Percentiles rank a stretch among this genome's conserved stretches.
Conservation (phyloP, 2,113 vertebrate genomes). For the Phylloscopus trochiloides region DNA sequence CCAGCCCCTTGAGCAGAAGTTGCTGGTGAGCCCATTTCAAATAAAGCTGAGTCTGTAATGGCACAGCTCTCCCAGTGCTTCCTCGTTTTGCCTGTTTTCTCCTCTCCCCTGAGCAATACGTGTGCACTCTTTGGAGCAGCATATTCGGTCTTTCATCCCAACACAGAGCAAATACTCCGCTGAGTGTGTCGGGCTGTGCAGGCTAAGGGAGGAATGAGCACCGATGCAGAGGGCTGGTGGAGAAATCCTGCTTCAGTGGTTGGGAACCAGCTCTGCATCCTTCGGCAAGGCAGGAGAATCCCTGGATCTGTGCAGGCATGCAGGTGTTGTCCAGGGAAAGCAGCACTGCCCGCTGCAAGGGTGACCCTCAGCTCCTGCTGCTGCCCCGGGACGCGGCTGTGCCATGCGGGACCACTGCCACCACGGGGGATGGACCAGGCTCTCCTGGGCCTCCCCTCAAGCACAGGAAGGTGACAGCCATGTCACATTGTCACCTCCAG, state of each 20-base stretch:
- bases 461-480: neutral
- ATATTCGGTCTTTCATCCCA: neutral
- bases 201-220: neutral
- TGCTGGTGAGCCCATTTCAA: neutral
- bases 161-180: neutral
- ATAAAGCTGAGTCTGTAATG: neutral
- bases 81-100: neutral
- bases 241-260: fast-evolving
- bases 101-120: neutral
- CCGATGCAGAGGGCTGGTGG: neutral
- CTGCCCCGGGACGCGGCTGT: fast-evolving
- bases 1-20: neutral
- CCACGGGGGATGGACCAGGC: neutral
- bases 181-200: neutral
- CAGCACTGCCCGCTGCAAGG: fast-evolving
- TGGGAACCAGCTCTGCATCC: neutral
- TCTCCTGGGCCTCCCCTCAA: neutral
- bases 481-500: neutral
- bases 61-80: neutral
- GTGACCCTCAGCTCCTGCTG: neutral
- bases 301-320: neutral
- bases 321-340: fast-evolving
- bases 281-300: neutral
- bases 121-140: neutral
- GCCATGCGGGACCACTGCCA: neutral